phyloP scores from a whole-genome alignment of 2,888 invertebrate genomes.

The Itoplectis maculator region DNA sequence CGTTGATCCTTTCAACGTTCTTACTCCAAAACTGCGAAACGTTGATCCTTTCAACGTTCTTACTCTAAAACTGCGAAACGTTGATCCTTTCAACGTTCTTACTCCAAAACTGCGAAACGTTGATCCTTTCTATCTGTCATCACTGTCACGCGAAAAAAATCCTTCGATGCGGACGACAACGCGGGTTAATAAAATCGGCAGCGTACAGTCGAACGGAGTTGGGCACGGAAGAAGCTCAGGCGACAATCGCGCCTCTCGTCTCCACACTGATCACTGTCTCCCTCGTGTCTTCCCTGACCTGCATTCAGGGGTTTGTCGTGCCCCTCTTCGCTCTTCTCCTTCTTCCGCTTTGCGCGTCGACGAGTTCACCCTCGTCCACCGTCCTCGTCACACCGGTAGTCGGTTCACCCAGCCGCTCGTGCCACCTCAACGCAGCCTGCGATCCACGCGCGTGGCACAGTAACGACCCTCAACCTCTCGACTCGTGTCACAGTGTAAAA shows the following conservation, averaged over 20 bases:
- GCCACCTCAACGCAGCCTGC: slow-evolving; percentile 55
- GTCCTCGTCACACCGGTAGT: neutral
- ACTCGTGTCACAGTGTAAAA: too few relatives aligned
- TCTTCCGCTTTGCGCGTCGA: slow-evolving; percentile 52
- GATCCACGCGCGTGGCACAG: neutral
- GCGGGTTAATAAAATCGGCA: neutral
- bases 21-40: too few relatives aligned
- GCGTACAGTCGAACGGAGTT: neutral
- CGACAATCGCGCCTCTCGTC: slow-evolving; percentile 54
- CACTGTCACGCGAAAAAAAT: slow-evolving; percentile 36
- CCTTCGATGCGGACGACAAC: neutral
- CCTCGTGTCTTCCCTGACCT: slow-evolving; percentile 54
- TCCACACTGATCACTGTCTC: slow-evolving; percentile 58
- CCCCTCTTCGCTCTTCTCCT: slow-evolving; percentile 51
- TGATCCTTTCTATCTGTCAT: slow-evolving; percentile 31
- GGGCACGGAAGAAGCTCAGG: slow-evolving; percentile 26
- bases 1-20: too few relatives aligned
- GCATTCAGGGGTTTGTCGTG: slow-evolving; percentile 58
- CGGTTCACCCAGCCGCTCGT: too few relatives aligned
- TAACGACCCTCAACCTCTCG: too few relatives aligned
- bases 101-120: too few relatives aligned
- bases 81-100: too few relatives aligned
- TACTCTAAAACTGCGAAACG: too few relatives aligned
- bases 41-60: too few relatives aligned
- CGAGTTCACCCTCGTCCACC: slow-evolving; percentile 60